Evolutionary conservation across 2,888 invertebrate species (phyloP).

Genomic region (Liposcelis brunnea): DNA sequence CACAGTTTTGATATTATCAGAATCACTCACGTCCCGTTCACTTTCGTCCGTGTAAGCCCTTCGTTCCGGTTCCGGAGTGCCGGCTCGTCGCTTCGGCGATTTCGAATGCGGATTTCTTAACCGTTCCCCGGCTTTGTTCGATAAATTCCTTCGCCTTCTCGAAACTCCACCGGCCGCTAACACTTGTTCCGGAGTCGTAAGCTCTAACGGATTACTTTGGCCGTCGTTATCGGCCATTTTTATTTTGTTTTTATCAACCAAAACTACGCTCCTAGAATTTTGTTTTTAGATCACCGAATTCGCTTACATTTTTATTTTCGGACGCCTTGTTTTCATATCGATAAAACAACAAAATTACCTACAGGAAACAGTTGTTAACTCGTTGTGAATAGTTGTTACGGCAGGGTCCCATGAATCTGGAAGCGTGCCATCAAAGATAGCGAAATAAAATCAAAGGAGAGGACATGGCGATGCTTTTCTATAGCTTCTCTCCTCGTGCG

Average conservation of each 20-base stretch:
- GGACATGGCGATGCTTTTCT: no score
- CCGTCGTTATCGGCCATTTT: constrained; percentile 1
- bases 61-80: constrained; percentile 6
- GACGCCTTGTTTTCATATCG: not conserved
- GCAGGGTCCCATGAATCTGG: constrained; percentile 6
- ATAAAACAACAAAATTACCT: not conserved
- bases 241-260: no score
- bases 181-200: constrained; percentile 29
- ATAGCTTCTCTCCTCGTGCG: no score
- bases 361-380: not conserved
- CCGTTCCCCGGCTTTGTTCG: constrained; percentile 17
- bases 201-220: constrained; percentile 13
- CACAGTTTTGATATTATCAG: constrained; percentile 9
- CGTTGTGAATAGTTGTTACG: not conserved
- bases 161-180: constrained; percentile 26
- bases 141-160: constrained; percentile 24
- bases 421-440: not conserved
- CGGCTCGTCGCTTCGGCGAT: constrained; percentile 11
- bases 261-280: no score
- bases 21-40: constrained; percentile 8
- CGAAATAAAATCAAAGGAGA: not conserved
- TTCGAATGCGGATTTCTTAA: constrained; percentile 11
- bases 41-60: constrained; percentile 1
- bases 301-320: no score
- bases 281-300: no score